phyloP scores from a whole-genome alignment of 2,888 invertebrate genomes.

The Thereva unica region DNA sequence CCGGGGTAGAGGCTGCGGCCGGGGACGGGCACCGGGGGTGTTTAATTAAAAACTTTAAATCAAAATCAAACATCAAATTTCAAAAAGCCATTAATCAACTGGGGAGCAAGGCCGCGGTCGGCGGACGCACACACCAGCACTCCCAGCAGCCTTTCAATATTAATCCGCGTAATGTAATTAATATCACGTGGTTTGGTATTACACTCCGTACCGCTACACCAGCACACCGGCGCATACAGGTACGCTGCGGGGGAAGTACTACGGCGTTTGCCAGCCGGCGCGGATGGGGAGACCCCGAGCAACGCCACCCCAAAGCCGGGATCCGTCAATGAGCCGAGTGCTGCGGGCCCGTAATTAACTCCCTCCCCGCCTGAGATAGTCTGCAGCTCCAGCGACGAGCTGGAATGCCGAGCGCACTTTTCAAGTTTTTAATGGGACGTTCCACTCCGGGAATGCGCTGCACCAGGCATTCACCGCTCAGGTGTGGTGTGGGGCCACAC shows the following conservation, averaged over 20 bases:
- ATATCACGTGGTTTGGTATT: constrained; percentile 33
- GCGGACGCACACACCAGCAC: background rate
- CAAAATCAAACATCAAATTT: constrained; percentile 41
- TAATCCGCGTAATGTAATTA: constrained; percentile 36
- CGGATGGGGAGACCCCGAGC: background rate
- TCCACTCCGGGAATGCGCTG: constrained; percentile 25
- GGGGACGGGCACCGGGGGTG: constrained; percentile 18
- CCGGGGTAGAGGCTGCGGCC: constrained; percentile 6
- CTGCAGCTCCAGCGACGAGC: constrained; percentile 20
- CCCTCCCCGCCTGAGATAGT: constrained; percentile 28
- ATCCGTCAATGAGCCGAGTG: constrained; percentile 29
- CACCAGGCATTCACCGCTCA: background rate
- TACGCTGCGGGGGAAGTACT: background rate
- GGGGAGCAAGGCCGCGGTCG: constrained; percentile 26
- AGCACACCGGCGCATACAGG: background rate
- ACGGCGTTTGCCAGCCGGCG: no score
- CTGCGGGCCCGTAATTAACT: constrained; percentile 34
- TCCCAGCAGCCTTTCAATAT: constrained; percentile 18
- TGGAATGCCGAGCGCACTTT: constrained; percentile 9
- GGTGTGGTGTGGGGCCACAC: constrained; percentile 34
- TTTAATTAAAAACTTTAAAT: constrained; percentile 42
- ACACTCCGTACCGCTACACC: constrained; percentile 5
- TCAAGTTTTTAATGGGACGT: constrained; percentile 30
- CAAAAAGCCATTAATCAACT: constrained; percentile 41
- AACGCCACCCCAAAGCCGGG: constrained; percentile 7